phyloP scores from a whole-genome alignment of 1,140 invertebrate species.

The Pseudoatta argentina region DNA sequence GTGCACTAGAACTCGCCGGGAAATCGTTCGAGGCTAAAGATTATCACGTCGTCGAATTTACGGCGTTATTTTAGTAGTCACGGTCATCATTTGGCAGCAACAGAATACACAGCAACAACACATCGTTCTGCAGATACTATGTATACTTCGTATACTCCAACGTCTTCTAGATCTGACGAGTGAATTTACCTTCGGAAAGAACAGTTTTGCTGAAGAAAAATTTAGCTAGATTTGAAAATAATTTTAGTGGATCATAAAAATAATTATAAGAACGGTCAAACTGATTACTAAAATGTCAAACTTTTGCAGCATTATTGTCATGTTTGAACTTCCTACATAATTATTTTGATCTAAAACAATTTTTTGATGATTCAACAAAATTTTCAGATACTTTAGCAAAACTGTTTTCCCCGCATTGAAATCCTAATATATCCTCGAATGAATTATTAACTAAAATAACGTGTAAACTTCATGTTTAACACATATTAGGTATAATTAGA shows the following conservation, averaged over 20 bases:
- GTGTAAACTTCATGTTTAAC: not conserved
- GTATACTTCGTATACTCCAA: not conserved
- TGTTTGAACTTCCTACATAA: too few species aligned
- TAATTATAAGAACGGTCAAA: too few species aligned
- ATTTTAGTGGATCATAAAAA: too few species aligned
- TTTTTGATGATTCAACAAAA: too few species aligned
- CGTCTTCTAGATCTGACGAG: not conserved
- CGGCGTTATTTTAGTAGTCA: constrained; percentile 5
- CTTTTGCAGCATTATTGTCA: too few species aligned
- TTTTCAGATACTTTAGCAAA: too few species aligned
- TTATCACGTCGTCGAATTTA: constrained; percentile 65
- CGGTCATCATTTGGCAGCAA: constrained; percentile 30
- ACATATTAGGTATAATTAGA: not conserved
- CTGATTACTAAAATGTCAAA: too few species aligned
- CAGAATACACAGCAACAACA: constrained; percentile 37
- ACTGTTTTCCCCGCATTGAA: not conserved
- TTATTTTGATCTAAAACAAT: too few species aligned
- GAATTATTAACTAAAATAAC: not conserved
- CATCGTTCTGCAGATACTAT: constrained; percentile 1
- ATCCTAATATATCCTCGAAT: not conserved
- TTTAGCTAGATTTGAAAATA: too few species aligned
- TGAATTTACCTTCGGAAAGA: not conserved
- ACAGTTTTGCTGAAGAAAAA: too few species aligned
- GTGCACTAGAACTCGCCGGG: constrained; percentile 15
- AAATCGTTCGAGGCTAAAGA: constrained; percentile 42